A percentile compares a stretch with the other conserved stretches of the same genome.
These are phyloP conservation scores for Lepus townsendii DNA, from an alignment of 2,797 vertebrate genomes.

Conservation along the genomic window DNA sequence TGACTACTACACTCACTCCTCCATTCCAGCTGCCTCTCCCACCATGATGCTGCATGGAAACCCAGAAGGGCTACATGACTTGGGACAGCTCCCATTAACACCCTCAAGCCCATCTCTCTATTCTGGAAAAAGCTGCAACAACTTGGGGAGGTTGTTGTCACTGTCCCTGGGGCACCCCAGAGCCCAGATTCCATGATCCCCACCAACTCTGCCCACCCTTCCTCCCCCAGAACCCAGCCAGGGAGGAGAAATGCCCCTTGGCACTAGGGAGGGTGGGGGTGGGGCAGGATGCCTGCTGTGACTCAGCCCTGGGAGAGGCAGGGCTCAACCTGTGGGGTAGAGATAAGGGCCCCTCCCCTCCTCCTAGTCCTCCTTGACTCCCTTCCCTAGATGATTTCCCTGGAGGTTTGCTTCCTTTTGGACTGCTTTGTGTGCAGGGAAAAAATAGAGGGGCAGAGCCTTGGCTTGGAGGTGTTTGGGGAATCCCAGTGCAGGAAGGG, in stretches of 20 bases:
- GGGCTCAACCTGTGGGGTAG: constrained; percentile 24
- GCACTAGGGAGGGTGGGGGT: not conserved
- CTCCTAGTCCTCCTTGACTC: not conserved
- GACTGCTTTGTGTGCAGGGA: not conserved
- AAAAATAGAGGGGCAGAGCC: not conserved
- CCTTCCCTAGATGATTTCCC: constrained; percentile 27
- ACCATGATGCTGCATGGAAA: not conserved
- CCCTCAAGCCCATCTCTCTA: not conserved
- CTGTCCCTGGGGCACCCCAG: not conserved
- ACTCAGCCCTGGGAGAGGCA: constrained; percentile 69
- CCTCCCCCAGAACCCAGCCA: not conserved
- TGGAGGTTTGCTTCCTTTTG: constrained; percentile 46
- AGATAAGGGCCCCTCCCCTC: constrained; percentile 69
- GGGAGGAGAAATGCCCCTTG: not conserved
- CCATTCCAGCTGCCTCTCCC: not conserved
- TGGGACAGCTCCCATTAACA: not conserved
- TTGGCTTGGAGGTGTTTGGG: not conserved
- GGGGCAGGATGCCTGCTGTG: constrained; percentile 26
- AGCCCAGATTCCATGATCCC: not conserved
- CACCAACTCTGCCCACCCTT: not conserved
- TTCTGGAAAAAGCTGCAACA: not conserved
- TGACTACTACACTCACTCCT: not conserved
- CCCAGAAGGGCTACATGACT: not conserved
- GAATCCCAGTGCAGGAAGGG: not conserved
- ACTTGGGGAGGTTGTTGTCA: not conserved